Conservation (phyloP, 2,113 vertebrate species). For the Leiothrix lutea region DNA sequence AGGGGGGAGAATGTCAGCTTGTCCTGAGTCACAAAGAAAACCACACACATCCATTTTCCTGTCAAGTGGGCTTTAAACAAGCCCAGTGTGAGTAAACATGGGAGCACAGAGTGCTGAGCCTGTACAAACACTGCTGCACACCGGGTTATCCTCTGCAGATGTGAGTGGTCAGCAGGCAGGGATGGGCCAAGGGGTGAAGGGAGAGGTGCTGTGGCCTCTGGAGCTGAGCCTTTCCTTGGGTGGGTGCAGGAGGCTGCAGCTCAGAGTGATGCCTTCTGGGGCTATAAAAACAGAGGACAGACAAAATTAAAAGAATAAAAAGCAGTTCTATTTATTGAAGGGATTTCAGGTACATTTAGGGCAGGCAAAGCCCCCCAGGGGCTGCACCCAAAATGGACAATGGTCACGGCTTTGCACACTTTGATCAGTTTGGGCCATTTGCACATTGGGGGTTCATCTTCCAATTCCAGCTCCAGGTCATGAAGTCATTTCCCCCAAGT, state of each 20-base stretch:
- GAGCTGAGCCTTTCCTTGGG: accelerated
- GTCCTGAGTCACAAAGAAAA: background rate
- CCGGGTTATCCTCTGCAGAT: background rate
- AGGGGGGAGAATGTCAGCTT: background rate
- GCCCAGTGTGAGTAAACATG: background rate
- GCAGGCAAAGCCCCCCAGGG: background rate
- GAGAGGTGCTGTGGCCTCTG: background rate
- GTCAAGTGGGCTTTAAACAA: background rate
- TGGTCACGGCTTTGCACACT: background rate
- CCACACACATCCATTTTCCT: background rate
- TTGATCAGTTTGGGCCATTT: background rate
- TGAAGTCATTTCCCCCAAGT: background rate
- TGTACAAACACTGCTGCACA: background rate
- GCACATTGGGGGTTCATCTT: accelerated
- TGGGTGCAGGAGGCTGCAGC: background rate
- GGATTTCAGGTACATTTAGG: too few relatives aligned
- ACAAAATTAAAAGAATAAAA: accelerated
- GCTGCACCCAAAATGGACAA: background rate
- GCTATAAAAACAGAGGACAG: background rate
- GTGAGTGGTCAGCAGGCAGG: background rate
- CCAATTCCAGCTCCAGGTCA: background rate
- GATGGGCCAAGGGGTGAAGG: background rate
- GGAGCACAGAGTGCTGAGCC: background rate
- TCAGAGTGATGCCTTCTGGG: background rate
- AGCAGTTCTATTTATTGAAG: background rate